Conservation (phyloP, 1,140 invertebrate species). For the Scaptomyza hsui region DNA sequence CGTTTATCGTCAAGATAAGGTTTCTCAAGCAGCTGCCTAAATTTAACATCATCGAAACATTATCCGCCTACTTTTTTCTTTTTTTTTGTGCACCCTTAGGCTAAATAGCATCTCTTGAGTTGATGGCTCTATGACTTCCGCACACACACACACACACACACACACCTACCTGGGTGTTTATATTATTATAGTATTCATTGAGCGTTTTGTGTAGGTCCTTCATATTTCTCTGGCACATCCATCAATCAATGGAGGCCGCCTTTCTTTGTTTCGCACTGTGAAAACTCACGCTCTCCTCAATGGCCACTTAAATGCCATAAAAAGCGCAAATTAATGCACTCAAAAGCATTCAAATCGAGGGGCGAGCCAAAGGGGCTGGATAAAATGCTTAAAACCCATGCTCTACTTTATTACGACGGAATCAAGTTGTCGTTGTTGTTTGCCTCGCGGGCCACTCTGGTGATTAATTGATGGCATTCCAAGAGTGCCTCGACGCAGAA, state of each 20-base stretch:
- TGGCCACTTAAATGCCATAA: slow-evolving; percentile 70
- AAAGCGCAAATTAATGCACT: slow-evolving; percentile 80
- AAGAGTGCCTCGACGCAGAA: slow-evolving; percentile 22
- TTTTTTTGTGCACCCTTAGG: no score
- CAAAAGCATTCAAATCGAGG: slow-evolving; percentile 63
- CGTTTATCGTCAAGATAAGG: no score
- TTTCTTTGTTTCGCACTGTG: background rate
- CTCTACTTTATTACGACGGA: slow-evolving; percentile 11
- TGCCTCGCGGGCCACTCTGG: slow-evolving; percentile 56
- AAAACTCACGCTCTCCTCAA: slow-evolving; percentile 23
- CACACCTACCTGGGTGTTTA: background rate
- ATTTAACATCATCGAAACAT: background rate
- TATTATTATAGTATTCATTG: background rate
- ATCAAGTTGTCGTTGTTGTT: slow-evolving; percentile 28
- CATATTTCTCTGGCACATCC: slow-evolving; percentile 14
- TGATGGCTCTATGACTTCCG: no score
- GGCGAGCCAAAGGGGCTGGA: slow-evolving; percentile 1
- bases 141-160: no score
- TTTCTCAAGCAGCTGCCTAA: background rate
- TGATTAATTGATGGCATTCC: slow-evolving; percentile 72
- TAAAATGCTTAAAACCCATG: slow-evolving; percentile 14
- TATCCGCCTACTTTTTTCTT: no score
- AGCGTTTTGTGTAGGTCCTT: background rate
- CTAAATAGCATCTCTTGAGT: no score
- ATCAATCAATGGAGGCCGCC: slow-evolving; percentile 13